Evolutionary conservation across 2,888 invertebrate genomes (phyloP), one percentile per base, ranked within the genome.

Genomic region (Nineta flava): DNA sequence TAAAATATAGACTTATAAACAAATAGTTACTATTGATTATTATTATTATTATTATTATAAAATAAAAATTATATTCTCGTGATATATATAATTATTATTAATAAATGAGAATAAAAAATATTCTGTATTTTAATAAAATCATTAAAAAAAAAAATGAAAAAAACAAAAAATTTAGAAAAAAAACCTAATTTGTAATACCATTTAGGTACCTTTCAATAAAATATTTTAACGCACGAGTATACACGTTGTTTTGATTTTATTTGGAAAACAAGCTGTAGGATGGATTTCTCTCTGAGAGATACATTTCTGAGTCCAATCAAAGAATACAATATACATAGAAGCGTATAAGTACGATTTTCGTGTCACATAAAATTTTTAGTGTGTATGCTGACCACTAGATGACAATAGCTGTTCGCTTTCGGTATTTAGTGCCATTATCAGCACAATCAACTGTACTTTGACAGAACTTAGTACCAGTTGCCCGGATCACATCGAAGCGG

Each of bases 1-100:
- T 46, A 46, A 46, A 46, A 32, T 46, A 46, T 32, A 46, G 44
- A 44, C 44, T 32, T 46, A 46, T 21, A 46, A 43, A n/a, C n/a
- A 43, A 16, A 43, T 31, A 32, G 15, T 21, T 46, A 31, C 15
- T 38, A 38, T 38, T 13, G 15, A 38, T 38, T 13, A 38, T 15
- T 35, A 35, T 19, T 19, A 19, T 19, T 19, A 38, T 38, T 38
- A 38, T 13, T 38, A 13, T 38, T 13, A 38, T 13, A 7, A 38
- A 38, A 15, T 6, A 38, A 38, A 38, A 38, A 13, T 4, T 38
- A 38, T 38, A 38, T 38, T 38, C 38, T 38, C 38, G 38, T 38
- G 38, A 38, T 38, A 26, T 26, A 19, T 19, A 26, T 26, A 26
- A 26, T 26, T 26, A 26, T 26, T 26, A 26, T 26, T 26, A 26